These are phyloP conservation scores for Drosophila melanosoma DNA, from an alignment of 2,888 invertebrate species.

Conservation along the genomic window DNA sequence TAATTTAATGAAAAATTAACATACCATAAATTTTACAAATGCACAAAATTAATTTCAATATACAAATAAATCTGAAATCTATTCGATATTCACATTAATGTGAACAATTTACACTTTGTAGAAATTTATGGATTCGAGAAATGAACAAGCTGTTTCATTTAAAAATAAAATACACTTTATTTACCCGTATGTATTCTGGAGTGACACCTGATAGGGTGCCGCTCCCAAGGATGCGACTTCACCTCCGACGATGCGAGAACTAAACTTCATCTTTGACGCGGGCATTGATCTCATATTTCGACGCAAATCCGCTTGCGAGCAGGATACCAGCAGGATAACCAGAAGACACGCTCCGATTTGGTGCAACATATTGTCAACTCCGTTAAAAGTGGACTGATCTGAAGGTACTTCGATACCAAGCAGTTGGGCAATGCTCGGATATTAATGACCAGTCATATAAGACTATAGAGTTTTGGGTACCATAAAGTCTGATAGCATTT, in stretches of 20 bases:
- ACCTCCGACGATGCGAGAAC: slow-evolving; percentile 77
- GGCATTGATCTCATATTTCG: slow-evolving; percentile 30
- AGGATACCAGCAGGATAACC: slow-evolving; percentile 40
- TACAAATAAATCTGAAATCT: background rate
- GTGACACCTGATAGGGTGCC: slow-evolving; percentile 83
- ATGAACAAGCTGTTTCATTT: background rate
- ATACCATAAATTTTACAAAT: no score
- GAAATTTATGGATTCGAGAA: background rate
- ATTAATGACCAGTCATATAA: slow-evolving; percentile 65
- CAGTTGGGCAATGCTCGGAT: slow-evolving; percentile 54
- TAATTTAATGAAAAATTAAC: background rate
- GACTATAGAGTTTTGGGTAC: slow-evolving; percentile 18
- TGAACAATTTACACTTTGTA: background rate
- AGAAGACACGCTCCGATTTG: slow-evolving; percentile 28
- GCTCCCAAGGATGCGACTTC: slow-evolving; percentile 54
- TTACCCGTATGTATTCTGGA: slow-evolving; percentile 75
- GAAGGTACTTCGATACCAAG: slow-evolving; percentile 11
- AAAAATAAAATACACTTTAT: background rate
- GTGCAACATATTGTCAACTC: slow-evolving; percentile 57
- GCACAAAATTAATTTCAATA: background rate
- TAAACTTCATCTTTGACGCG: slow-evolving; percentile 13
- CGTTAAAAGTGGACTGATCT: slow-evolving; percentile 59
- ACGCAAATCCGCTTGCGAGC: slow-evolving; percentile 30
- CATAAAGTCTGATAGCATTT: slow-evolving; percentile 66
- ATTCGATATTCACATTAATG: background rate